These are phyloP conservation scores for Synanthedon tipuliformis DNA, from an alignment of 2,888 invertebrate species.

Conservation along the genomic window DNA sequence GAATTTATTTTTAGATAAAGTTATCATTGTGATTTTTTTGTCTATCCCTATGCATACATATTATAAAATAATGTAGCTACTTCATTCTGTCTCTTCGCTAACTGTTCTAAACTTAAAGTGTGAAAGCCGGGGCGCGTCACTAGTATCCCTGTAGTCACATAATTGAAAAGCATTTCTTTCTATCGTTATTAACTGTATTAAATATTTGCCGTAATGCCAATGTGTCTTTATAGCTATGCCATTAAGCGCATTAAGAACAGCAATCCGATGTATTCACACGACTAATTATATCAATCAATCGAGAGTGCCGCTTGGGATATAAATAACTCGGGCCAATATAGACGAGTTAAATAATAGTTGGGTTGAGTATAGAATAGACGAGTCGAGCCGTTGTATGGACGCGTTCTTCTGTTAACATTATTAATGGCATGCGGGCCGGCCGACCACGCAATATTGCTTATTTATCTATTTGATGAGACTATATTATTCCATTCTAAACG, in stretches of 20 bases:
- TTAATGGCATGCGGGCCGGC: slow-evolving; percentile 39
- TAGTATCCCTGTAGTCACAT: too few species aligned
- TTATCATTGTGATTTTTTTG: too few species aligned
- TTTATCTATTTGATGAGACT: slow-evolving; percentile 36
- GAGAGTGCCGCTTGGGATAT: slow-evolving; percentile 33
- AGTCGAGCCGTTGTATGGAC: slow-evolving; percentile 7
- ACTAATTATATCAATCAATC: slow-evolving; percentile 48
- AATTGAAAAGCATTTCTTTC: too few species aligned
- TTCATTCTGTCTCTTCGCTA: too few species aligned
- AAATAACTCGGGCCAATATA: slow-evolving; percentile 20
- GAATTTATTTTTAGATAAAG: too few species aligned
- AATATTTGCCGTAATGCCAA: too few species aligned
- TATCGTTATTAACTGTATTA: too few species aligned
- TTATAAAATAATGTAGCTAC: too few species aligned
- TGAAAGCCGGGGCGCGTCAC: too few species aligned
- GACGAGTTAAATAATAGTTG: slow-evolving; percentile 18
- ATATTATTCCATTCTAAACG: slow-evolving; percentile 16
- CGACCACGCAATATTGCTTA: slow-evolving; percentile 24
- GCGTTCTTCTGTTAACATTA: slow-evolving; percentile 27
- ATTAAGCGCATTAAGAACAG: slow-evolving; percentile 2
- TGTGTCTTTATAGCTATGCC: neutral
- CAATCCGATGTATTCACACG: slow-evolving; percentile 10
- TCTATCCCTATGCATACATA: too few species aligned
- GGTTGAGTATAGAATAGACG: slow-evolving; percentile 2
- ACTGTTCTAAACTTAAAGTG: too few species aligned